Base-by-base conservation (phyloP, 2,797 vertebrate genomes). In the Gambelia wislizenii region DNA sequence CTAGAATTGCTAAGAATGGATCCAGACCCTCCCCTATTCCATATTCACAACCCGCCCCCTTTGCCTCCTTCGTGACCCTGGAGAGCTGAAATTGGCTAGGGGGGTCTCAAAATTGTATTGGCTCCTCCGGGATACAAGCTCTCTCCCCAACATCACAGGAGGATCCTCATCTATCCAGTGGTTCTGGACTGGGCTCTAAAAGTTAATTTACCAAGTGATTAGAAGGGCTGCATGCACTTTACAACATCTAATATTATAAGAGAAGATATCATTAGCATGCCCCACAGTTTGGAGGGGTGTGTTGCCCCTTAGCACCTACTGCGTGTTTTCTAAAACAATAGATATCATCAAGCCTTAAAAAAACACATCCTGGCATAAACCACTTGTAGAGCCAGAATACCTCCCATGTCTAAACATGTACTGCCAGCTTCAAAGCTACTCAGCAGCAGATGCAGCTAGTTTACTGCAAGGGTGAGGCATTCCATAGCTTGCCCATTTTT, bases 361-460 rank as follows among this genome's bases (percentile, higher is more conserved):
- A 12, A 67, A 67, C 4, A 39, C 56, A 82, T 25, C 56, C 18
- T 52, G 77, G 49, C 49, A 59, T 42, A 70, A 81, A 20, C 47
- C 52, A 72, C 77, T 81, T 56, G 77, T 39, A 72, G 67, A 81
- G 67, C 86, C 52, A 81, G 86, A 81, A 44, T 47, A 33, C 9
- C n/a, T 75, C 33, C 54, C 47, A 27, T 83, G 87, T n/a, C 54
- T 80, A 76, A 76, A 88, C 87, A 49, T 88, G 80, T 22, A 30
- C 27, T 39, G 20, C 70, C 56, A 88, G 33, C 54, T 82, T 83
- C 56, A 88, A 83, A 75, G 72, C 44, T 47, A 42, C 54, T 47
- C 56, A 12, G 54, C 42, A 49, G 27, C 42, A 49, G 67, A 59
- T 52, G 70, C 8, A 49, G 81, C 72, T 36, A 76, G 22, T n/a